Evolutionary conservation across 1,140 invertebrate species (phyloP).

Genomic region (Drosophila nebulosa): DNA sequence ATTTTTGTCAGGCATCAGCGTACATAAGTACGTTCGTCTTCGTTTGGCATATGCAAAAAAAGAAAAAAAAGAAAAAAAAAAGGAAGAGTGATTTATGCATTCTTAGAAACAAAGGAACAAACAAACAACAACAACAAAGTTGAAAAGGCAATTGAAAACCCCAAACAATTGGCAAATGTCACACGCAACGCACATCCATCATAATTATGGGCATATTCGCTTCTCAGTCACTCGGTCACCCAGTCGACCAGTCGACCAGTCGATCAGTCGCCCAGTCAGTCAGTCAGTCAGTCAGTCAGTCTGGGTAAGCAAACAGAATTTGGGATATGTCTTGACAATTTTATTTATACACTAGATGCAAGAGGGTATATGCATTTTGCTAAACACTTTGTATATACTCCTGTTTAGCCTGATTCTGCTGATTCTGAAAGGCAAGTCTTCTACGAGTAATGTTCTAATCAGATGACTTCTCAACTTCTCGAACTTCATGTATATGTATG

Average conservation of each 20-base stretch:
- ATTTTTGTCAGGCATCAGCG: background rate
- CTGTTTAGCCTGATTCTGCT: too few relatives aligned
- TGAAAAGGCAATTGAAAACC: constrained; percentile 19
- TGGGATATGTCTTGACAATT: constrained; percentile 43
- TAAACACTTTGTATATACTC: background rate
- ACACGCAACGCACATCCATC: constrained; percentile 55
- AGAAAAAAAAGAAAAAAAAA: constrained; percentile 8
- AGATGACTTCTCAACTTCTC: too few relatives aligned
- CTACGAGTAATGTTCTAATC: too few relatives aligned
- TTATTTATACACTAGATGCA: constrained; percentile 31
- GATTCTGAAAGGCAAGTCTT: too few relatives aligned
- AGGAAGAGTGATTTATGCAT: constrained; percentile 47
- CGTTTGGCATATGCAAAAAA: constrained; percentile 37
- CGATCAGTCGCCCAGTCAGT: background rate
- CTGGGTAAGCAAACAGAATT: background rate
- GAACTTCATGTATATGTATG: background rate
- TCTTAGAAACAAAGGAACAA: constrained; percentile 41
- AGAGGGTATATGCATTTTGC: background rate
- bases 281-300: too few relatives aligned
- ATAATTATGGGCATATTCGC: constrained; percentile 55
- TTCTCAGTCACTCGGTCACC: background rate
- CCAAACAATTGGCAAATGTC: constrained; percentile 67
- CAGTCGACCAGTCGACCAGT: constrained; percentile 5
- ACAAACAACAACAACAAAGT: constrained; percentile 22
- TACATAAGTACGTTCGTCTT: background rate